Conservation (phyloP, 2,888 invertebrate genomes). For the Danaus chrysippus region DNA sequence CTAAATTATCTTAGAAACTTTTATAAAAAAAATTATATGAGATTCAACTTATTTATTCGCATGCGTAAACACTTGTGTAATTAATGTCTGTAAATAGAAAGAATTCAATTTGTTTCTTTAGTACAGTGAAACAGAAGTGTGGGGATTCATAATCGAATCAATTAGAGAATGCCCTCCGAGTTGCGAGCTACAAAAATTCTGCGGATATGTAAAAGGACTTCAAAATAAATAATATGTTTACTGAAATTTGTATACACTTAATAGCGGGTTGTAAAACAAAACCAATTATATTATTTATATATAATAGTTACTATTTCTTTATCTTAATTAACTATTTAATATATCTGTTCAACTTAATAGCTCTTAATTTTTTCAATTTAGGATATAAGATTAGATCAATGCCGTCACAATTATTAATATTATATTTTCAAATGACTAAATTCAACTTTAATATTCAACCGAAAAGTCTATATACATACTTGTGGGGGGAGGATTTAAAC, state of each 20-base stretch:
- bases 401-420: too few species aligned
- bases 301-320: too few species aligned
- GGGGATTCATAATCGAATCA: constrained; percentile 17
- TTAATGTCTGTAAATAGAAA: constrained; percentile 2
- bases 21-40: neutral
- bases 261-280: too few species aligned
- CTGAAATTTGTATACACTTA: too few species aligned
- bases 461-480: neutral
- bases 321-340: too few species aligned
- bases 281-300: too few species aligned
- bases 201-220: too few species aligned
- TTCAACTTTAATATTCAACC: neutral
- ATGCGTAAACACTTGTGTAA: neutral
- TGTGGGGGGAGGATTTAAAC: neutral
- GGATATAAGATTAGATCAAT: too few species aligned
- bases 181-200: neutral
- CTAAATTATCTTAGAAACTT: neutral
- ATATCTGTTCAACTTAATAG: too few species aligned
- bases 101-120: constrained; percentile 9
- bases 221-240: too few species aligned
- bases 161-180: constrained; percentile 2
- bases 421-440: neutral
- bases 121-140: neutral
- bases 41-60: constrained; percentile 5
- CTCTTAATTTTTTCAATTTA: too few species aligned